These are phyloP conservation scores for Spodoptera litura DNA, from an alignment of 1,140 invertebrate genomes.

Conservation along the genomic window DNA sequence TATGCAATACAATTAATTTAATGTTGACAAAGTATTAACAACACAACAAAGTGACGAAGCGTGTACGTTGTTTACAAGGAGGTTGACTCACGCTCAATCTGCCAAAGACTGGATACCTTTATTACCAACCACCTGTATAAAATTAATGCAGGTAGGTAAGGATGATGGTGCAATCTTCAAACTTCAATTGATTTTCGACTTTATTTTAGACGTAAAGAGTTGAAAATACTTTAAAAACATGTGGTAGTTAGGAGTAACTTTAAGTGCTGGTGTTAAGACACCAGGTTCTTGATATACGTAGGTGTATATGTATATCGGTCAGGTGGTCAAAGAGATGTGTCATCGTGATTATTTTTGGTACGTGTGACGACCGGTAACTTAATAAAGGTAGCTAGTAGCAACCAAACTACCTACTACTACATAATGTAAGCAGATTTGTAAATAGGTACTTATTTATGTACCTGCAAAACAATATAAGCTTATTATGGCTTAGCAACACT, in stretches of 20 bases:
- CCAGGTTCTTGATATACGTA: too few relatives aligned
- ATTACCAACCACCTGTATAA: background rate
- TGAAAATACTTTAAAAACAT: too few relatives aligned
- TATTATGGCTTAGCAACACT: background rate
- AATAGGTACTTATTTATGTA: too few relatives aligned
- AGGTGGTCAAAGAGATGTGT: conserved; percentile 27
- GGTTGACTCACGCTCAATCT: background rate
- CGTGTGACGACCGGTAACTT: background rate
- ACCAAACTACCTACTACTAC: background rate
- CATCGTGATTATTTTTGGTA: conserved; percentile 24
- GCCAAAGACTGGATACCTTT: conserved; percentile 9
- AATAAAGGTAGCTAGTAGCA: background rate
- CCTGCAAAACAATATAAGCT: background rate
- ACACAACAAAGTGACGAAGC: background rate
- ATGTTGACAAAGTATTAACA: background rate
- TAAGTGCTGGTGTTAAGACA: too few relatives aligned
- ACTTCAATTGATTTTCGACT: too few relatives aligned
- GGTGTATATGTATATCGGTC: conserved; percentile 1
- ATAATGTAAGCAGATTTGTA: too few relatives aligned
- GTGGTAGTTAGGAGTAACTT: too few relatives aligned
- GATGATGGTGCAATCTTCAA: too few relatives aligned
- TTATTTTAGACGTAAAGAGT: too few relatives aligned
- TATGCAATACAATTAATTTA: background rate
- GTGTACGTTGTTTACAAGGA: conserved; percentile 7
- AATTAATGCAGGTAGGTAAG: conserved; percentile 5